Evolutionary conservation across 2,888 invertebrate genomes (phyloP), one percentile per base, ranked within the genome.

Genomic region (Brachyopa scutellaris): DNA sequence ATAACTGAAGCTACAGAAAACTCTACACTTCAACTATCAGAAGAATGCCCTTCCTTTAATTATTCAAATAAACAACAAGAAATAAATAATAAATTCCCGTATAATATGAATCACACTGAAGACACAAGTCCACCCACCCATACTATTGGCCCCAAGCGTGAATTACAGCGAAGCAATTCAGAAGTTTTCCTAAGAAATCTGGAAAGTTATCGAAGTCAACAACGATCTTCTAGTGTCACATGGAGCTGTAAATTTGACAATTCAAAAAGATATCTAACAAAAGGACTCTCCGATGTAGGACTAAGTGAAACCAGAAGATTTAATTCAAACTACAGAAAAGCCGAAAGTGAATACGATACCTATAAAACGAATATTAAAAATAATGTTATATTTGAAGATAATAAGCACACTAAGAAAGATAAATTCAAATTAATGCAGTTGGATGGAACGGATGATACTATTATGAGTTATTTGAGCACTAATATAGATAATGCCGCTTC

Each of bases 221-320:
- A 94, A 87, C 91, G 94, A 84, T 93, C 94, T 0, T 94, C 94
- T 85, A 94, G 94, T 87, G 88, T 94, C 40, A 93, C 93, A 0
- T 93, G 94, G 92, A 94, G 93, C 86, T 94, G 93, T 86, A 95
- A 94, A 90, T 91, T 95, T 64, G 94, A 95, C 1, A 66, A 31
- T 15, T 95, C 95, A 85, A 92, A 95, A 84, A 92, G 95, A 59
- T 95, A 95, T 90, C 91, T 94, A 2, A 90, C 91, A 1, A 90
- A 86, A 64, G 87, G 87, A 77, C 74, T 89, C 1, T 86, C 90
- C 66, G 91, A 91, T 51, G 84, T 90, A n/a, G 85, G 90, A 49
- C 85, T 91, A n/a, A 90, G 53, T 31, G 80, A 79, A 59, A 85
- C 85, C 62, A 88, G 87, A 51, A 85, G 85, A 17, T 88, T 89